Evolutionary conservation across 2,888 invertebrate genomes (phyloP), one percentile per base, ranked within the genome.

Genomic region (Melanophora roralis): DNA sequence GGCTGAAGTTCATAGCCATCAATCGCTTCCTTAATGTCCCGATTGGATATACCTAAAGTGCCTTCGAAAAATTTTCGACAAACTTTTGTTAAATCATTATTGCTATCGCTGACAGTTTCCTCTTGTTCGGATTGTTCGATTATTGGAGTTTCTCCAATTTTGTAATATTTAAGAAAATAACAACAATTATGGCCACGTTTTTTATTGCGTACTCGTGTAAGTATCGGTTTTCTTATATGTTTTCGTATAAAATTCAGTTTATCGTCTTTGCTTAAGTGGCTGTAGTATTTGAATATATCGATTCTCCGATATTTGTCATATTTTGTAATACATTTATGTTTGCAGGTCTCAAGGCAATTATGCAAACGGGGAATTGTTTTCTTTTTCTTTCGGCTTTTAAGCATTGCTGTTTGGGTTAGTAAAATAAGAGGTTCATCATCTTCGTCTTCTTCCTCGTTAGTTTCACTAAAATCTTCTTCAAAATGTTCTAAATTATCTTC

Each of bases 61-160:
- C 68, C 55, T 45, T 76, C 68, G 38, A 80, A 80, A 53, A 83
- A 84, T 51, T 81, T 82, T 2, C 81, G 75, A 34, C 83, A 84
- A 0, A 84, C 82, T 32, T 81, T 72, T 7, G 36, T 64, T 43
- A 80, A 68, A 12, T 60, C 53, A 1, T 62, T 55, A 11, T 12
- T 45, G 1, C 43, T 12, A 6, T 11, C 9, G 4, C 8, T 21
- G n/a, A 2, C n/a, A 0, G n/a, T n/a, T 36, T 23, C 11, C 4
- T 6, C 6, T 21, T 19, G n/a, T 11, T 11, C 14, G n/a, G 11
- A n/a, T 19, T 36, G 16, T 1, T 14, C 1, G 23, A 16, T 12
- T n/a, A 8, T 5, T 12, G 12, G 9, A 36, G 34, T 43, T n/a
- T 45, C 12, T 2, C 34, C 49, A 19, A 59, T 57, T 49, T 71